phyloP scores from a whole-genome alignment of 2,888 invertebrate genomes.

The Nemotelus pantherinus region DNA sequence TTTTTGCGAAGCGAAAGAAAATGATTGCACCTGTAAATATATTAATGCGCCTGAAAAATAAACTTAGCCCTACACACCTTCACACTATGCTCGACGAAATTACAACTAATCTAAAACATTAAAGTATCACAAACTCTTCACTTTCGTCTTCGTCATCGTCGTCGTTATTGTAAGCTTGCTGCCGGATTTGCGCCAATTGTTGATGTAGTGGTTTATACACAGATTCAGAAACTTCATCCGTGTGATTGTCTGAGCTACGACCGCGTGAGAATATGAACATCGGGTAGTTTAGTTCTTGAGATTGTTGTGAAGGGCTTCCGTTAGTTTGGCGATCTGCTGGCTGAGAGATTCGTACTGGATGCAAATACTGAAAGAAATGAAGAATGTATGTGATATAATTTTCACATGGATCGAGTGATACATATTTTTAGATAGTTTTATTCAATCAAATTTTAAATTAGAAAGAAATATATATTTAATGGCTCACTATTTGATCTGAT shows the following conservation, averaged over 20 bases:
- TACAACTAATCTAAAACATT: conserved; percentile 51
- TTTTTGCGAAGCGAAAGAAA: no score
- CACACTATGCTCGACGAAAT: background rate
- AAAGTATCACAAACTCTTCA: conserved; percentile 78
- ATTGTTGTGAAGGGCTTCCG: conserved; percentile 14
- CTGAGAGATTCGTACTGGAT: conserved; percentile 61
- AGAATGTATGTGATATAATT: no score
- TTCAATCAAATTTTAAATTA: no score
- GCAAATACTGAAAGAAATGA: conserved; percentile 65
- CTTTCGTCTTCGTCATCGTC: conserved; percentile 76
- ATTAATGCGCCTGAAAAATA: background rate
- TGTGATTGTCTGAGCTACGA: conserved; percentile 68
- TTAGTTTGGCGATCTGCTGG: conserved; percentile 19
- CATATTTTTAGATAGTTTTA: no score
- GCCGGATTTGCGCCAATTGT: conserved; percentile 68
- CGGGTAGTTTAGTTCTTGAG: conserved; percentile 73
- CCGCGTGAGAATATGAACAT: conserved; percentile 85
- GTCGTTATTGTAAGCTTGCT: conserved; percentile 68
- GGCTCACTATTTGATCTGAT: no score
- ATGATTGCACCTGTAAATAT: conserved; percentile 41
- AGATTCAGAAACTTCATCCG: conserved; percentile 60
- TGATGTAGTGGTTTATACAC: conserved; percentile 69
- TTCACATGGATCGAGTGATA: no score
- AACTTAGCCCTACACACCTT: background rate
- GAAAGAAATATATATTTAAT: no score